Percentiles rank a stretch among this genome's conserved stretches.
phyloP scores from a whole-genome alignment of 1,140 invertebrate species.

The Listronotus bonariensis region DNA sequence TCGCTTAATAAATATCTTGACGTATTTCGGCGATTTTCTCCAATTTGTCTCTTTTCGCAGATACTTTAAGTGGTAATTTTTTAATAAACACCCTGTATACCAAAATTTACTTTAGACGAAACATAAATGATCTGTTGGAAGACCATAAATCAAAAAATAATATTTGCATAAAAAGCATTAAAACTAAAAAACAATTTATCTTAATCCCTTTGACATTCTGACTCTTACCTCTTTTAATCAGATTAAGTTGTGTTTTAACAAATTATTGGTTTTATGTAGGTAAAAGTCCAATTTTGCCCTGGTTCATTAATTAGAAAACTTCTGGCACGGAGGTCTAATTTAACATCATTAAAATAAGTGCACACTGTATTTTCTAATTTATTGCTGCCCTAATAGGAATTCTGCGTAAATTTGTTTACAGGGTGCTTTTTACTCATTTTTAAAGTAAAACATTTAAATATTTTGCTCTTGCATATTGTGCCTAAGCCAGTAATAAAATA shows the following conservation, averaged over 20 bases:
- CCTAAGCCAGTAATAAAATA: no score
- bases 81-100: no score
- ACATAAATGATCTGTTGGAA: conserved; percentile 6
- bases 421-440: neutral
- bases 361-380: conserved; percentile 9
- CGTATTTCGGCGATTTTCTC: no score
- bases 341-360: conserved; percentile 21
- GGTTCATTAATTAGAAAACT: conserved; percentile 26
- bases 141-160: conserved; percentile 17
- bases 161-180: conserved; percentile 16
- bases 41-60: no score
- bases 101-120: no score
- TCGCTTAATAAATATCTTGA: no score
- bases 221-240: conserved; percentile 20
- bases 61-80: no score
- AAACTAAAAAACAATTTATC: conserved; percentile 21
- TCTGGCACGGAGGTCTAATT: conserved; percentile 10
- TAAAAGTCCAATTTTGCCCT: conserved; percentile 1
- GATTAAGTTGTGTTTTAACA: conserved; percentile 27
- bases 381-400: neutral
- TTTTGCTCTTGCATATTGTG: no score
- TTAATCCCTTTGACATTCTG: conserved; percentile 8
- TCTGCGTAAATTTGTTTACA: neutral
- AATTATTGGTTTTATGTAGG: conserved; percentile 22
- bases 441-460: no score